Evolutionary conservation across 2,888 invertebrate species (phyloP).

Genomic region (Drosophila lutescens): DNA sequence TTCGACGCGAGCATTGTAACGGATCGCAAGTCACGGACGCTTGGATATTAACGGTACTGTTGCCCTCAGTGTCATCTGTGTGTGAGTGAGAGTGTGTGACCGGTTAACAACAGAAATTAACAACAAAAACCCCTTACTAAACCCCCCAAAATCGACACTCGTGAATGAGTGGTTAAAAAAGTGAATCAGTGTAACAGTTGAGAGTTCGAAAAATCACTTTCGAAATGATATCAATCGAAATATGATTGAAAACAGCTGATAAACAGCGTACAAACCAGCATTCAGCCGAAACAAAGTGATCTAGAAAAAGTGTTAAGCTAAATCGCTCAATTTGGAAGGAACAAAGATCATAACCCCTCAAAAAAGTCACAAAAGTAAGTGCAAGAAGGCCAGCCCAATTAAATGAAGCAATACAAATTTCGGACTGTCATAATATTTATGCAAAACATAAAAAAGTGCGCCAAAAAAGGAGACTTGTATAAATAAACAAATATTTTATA

Average conservation of each 20-base stretch:
- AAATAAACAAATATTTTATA: slow-evolving; percentile 78
- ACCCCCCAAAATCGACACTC: slow-evolving; percentile 2
- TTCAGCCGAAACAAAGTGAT: slow-evolving; percentile 9
- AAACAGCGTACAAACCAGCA: slow-evolving; percentile 17
- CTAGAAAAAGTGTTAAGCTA: slow-evolving; percentile 21
- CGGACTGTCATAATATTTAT: slow-evolving; percentile 12
- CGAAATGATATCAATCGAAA: slow-evolving; percentile 13
- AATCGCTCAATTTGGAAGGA: slow-evolving; percentile 64
- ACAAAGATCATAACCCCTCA: slow-evolving; percentile 1
- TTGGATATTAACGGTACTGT: slow-evolving; percentile 26
- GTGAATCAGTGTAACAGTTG: slow-evolving; percentile 12
- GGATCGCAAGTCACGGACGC: slow-evolving; percentile 66
- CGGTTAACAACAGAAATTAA: slow-evolving; percentile 10
- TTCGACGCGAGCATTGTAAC: slow-evolving; percentile 68
- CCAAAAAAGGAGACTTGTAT: slow-evolving; percentile 32
- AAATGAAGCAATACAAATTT: slow-evolving; percentile 28
- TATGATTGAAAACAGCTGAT: slow-evolving; percentile 35
- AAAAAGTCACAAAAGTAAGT: slow-evolving; percentile 23
- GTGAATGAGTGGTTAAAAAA: slow-evolving; percentile 4
- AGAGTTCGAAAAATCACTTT: slow-evolving; percentile 4
- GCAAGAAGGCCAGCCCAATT: slow-evolving; percentile 8
- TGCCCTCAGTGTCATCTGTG: slow-evolving; percentile 11
- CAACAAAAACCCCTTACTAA: neutral
- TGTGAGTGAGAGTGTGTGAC: slow-evolving; percentile 20
- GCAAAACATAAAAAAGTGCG: slow-evolving; percentile 3